Percentiles rank a stretch among this genome's conserved stretches.
phyloP scores from a whole-genome alignment of 2,888 invertebrate genomes.

The Micropterix aruncella region DNA sequence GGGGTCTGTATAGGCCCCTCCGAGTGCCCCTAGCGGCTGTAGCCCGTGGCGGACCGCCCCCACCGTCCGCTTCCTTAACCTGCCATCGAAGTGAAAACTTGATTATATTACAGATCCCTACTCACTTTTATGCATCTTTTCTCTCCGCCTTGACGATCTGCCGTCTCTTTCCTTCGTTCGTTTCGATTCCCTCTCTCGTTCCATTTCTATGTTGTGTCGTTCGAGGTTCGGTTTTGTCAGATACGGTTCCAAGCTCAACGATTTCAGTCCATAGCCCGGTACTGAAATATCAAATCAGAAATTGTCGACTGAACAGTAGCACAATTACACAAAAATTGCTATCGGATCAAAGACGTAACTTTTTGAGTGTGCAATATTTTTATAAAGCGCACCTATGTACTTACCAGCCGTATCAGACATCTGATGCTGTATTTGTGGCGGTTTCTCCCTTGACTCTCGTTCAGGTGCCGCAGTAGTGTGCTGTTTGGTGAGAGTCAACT shows the following conservation, averaged over 20 bases:
- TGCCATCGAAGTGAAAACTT: too few relatives aligned
- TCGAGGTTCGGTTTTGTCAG: slow-evolving; percentile 37
- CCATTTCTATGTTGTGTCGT: slow-evolving; percentile 36
- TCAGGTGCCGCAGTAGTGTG: neutral
- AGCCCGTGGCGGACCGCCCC: too few relatives aligned
- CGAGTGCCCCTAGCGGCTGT: too few relatives aligned
- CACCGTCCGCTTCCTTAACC: too few relatives aligned
- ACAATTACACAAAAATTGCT: too few relatives aligned
- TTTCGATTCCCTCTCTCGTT: slow-evolving; percentile 21
- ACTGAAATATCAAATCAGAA: too few relatives aligned
- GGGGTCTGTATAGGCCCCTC: too few relatives aligned
- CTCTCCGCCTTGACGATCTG: slow-evolving; percentile 32
- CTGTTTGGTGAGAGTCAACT: slow-evolving; percentile 28
- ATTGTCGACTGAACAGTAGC: too few relatives aligned
- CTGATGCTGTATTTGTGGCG: neutral
- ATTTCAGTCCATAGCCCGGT: slow-evolving; percentile 20
- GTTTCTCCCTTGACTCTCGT: neutral
- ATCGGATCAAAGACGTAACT: too few relatives aligned
- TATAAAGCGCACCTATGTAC: too few relatives aligned
- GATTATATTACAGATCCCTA: too few relatives aligned
- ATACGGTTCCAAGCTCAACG: slow-evolving; percentile 31
- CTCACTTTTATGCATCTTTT: neutral
- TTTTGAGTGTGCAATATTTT: too few relatives aligned
- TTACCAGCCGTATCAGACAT: neutral
- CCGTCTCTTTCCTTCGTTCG: slow-evolving; percentile 24